Evolutionary conservation across 2,888 invertebrate species (phyloP).

Genomic region (Stenolophus ochropezus): DNA sequence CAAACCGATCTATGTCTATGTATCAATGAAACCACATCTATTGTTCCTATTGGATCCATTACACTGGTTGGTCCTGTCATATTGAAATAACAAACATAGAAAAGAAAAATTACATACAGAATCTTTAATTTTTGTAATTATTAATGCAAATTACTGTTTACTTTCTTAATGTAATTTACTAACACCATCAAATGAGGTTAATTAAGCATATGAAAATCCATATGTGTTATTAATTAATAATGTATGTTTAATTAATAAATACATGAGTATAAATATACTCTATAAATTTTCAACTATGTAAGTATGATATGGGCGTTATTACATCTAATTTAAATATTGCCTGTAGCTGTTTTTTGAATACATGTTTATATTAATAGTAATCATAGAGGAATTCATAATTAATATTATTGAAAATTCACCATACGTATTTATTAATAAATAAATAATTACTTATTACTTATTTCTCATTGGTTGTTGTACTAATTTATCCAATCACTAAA

Average conservation of each 20-base stretch:
- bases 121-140: neutral
- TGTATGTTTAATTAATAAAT: neutral
- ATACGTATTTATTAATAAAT: no score
- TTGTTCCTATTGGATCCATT: neutral
- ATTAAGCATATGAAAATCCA: neutral
- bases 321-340: neutral
- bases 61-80: neutral
- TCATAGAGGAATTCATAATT: neutral
- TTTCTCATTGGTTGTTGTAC: no score
- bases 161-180: neutral
- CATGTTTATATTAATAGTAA: neutral
- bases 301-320: constrained; percentile 3
- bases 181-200: neutral
- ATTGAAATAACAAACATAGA: neutral
- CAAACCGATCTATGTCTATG: neutral
- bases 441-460: no score
- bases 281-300: neutral
- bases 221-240: constrained; percentile 1
- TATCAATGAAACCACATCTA: neutral
- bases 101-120: neutral
- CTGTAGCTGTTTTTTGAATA: neutral
- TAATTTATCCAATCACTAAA: no score
- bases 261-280: neutral
- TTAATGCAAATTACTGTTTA: neutral
- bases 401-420: neutral